Base-by-base conservation (phyloP, 2,113 vertebrate species). In the Engraulis encrasicolus region DNA sequence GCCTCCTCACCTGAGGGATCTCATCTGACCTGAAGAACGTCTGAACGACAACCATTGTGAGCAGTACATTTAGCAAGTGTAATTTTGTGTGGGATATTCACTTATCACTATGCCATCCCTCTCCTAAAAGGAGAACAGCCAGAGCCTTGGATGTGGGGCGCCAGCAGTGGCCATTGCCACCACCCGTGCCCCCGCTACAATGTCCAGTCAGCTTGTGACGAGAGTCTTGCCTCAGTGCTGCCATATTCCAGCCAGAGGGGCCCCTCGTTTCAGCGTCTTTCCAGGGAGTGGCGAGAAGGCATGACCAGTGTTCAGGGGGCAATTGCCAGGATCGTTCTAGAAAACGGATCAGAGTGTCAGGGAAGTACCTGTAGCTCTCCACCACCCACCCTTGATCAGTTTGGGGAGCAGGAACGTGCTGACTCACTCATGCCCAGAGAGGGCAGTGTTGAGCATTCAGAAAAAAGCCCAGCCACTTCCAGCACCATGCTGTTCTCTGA, bases 281-380 rank as follows among this genome's bases (percentile, higher is more conserved):
- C 14, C n/a, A 83, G 87, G 40, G 78, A 88, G 79, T 84, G 88
- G 84, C 48, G 81, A 3, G 78, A 88, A 79, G 52, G 49, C 6
- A 0, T 78, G 3, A 9, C 7, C 48, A 38, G 81, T 15, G 23
- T 50, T 6, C 58, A 66, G 6, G 27, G 12, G 1, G n/a, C 7
- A 34, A 36, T 27, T 14, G 20, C 66, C 27, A 20, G 54, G 27
- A 4, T 34, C 14, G 78, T 37, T 37, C 61, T 49, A 31, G 86
- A 90, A 31, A 38, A 79, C 15, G 90, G 89, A 78, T 85, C 87
- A 27, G 83, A 92, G 15, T 77, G 50, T 52, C 81, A 50, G 6
- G 2, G 31, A 37, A 11, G 14, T 6, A n/a, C 45, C 34, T 81
- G 7, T 14, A 31, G 7, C 66, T 12, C 19, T 27, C 23, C 27